Evolutionary conservation across 2,113 vertebrate species (phyloP).

Genomic region (Halcyon malimbica): DNA sequence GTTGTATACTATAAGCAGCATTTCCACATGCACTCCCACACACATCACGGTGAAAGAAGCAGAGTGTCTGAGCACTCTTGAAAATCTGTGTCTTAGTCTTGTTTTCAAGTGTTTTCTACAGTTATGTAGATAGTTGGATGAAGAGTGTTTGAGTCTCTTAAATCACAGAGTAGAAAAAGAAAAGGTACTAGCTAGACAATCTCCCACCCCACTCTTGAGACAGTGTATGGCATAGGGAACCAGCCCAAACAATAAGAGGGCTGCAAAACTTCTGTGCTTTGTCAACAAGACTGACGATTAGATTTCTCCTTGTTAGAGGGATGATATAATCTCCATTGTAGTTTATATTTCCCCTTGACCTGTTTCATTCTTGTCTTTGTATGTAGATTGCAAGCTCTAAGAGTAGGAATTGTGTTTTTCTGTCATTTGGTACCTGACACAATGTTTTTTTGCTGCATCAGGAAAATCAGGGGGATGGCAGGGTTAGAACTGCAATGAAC

Average conservation of each 20-base stretch:
- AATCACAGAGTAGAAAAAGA: not conserved
- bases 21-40: not conserved
- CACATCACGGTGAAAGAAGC: not conserved
- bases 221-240: not conserved
- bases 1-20: not conserved
- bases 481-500: not conserved
- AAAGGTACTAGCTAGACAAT: not conserved
- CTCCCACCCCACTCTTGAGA: not conserved
- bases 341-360: not conserved
- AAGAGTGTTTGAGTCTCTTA: not conserved
- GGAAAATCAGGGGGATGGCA: not conserved
- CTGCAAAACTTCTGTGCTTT: not conserved
- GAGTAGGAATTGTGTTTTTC: not conserved
- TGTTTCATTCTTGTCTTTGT: not conserved
- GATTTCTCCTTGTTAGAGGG: not conserved
- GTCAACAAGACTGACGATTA: not conserved
- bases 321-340: not conserved
- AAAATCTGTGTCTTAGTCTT: not conserved
- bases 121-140: not conserved
- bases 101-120: conserved; percentile 17
- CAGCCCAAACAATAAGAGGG: not conserved
- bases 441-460: not conserved
- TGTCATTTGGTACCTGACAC: rapidly evolving
- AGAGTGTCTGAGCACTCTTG: not conserved
- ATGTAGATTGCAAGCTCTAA: not conserved